A percentile compares a stretch with the other conserved stretches of the same genome.
These are phyloP conservation scores for Melanophora roralis DNA, from an alignment of 2,888 invertebrate genomes.

Conservation along the genomic window DNA sequence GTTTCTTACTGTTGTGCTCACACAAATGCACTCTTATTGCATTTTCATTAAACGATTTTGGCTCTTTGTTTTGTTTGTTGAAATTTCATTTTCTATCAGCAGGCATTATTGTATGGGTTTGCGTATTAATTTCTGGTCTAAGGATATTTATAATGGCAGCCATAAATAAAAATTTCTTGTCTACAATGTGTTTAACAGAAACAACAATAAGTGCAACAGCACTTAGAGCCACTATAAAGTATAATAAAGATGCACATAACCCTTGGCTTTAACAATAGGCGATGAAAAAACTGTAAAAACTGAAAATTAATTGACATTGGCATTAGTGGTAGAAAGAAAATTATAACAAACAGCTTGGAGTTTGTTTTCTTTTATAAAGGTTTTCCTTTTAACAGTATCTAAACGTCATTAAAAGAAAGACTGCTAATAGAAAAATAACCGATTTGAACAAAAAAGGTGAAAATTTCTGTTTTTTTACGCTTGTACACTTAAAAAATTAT, in stretches of 20 bases:
- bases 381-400: neutral
- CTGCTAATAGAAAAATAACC: too few relatives aligned
- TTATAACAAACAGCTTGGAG: neutral
- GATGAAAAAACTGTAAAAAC: neutral
- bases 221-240: conserved; percentile 15
- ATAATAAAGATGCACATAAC: conserved; percentile 28
- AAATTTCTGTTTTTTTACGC: too few relatives aligned
- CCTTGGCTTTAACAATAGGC: conserved; percentile 16
- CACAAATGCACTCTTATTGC: neutral
- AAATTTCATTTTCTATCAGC: neutral
- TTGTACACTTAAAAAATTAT: too few relatives aligned
- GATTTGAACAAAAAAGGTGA: too few relatives aligned
- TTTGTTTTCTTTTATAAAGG: neutral
- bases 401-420: neutral
- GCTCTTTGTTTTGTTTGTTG: conserved; percentile 3
- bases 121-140: conserved; percentile 9
- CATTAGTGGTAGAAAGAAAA: neutral
- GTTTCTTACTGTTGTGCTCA: neutral
- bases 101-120: neutral
- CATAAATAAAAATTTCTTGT: conserved; percentile 41
- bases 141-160: conserved; percentile 27
- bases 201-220: conserved; percentile 11
- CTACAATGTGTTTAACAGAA: conserved; percentile 1
- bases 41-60: neutral
- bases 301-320: conserved; percentile 3